Evolutionary conservation across 1,140 invertebrate species (phyloP).

Genomic region (Rhagoletis zephyria): DNA sequence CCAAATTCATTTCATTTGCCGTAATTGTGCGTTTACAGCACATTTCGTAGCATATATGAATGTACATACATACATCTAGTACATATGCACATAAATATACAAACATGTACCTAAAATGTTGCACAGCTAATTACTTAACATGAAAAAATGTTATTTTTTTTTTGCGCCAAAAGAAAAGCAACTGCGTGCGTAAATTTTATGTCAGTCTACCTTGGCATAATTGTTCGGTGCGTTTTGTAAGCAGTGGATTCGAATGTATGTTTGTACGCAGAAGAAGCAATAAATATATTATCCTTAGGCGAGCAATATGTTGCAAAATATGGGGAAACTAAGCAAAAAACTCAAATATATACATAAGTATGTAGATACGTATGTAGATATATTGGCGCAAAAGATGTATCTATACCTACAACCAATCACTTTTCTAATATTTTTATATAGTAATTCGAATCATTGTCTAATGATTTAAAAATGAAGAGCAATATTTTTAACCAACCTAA

Average conservation of each 20-base stretch:
- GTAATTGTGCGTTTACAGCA: no score
- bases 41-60: no score
- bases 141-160: no score
- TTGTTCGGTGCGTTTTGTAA: neutral
- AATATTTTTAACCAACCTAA: conserved; percentile 7
- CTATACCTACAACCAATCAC: neutral
- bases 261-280: neutral
- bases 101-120: no score
- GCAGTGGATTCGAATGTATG: neutral
- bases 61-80: no score
- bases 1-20: no score
- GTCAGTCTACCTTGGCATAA: neutral
- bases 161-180: neutral
- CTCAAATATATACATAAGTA: no score
- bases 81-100: no score
- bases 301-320: neutral
- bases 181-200: neutral
- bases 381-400: neutral
- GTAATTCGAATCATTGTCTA: neutral
- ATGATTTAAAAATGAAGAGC: neutral
- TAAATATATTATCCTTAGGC: neutral
- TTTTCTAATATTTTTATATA: neutral
- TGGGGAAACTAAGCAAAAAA: no score
- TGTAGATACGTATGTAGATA: no score
- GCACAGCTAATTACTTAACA: no score